A percentile compares a stretch with the other conserved stretches of the same genome.
Conservation (phyloP, 2,888 invertebrate species). For the Lampropteryx suffumata region DNA sequence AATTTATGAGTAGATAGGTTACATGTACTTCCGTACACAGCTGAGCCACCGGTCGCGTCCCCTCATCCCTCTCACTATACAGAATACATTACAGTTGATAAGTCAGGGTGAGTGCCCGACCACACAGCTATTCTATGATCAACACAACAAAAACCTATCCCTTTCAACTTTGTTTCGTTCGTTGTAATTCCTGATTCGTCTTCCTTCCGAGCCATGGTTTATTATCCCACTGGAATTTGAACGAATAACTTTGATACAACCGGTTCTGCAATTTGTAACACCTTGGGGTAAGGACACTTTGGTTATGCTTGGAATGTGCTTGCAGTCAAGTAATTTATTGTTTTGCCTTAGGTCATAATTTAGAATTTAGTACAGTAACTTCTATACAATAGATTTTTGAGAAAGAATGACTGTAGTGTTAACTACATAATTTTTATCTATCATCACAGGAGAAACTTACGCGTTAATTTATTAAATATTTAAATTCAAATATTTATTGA, state of each 20-base stretch:
- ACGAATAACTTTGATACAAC: conserved; percentile 28
- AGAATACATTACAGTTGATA: conserved; percentile 17
- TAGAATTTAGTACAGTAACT: no score
- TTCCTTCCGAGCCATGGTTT: conserved; percentile 20
- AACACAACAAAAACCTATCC: conserved; percentile 49
- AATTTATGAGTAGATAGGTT: conserved; percentile 30
- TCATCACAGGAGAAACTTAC: no score
- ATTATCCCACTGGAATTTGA: conserved; percentile 29
- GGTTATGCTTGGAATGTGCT: conserved; percentile 28
- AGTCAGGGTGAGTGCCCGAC: conserved; percentile 56
- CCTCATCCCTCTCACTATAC: conserved; percentile 28
- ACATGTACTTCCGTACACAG: conserved; percentile 46
- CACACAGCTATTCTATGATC: conserved; percentile 45
- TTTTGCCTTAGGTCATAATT: conserved; percentile 5
- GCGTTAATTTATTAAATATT: no score
- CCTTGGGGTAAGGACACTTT: conserved; percentile 27
- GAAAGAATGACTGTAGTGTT: no score
- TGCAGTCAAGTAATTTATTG: conserved; percentile 23
- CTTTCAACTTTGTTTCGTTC: conserved; percentile 45
- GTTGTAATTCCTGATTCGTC: conserved; percentile 39
- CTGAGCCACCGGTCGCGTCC: conserved; percentile 31
- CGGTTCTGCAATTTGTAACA: conserved; percentile 34
- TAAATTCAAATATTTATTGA: no score
- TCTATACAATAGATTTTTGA: no score
- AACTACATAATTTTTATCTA: no score